Base-by-base conservation (phyloP, 1,140 invertebrate genomes). In the Neodiprion virginianus region DNA sequence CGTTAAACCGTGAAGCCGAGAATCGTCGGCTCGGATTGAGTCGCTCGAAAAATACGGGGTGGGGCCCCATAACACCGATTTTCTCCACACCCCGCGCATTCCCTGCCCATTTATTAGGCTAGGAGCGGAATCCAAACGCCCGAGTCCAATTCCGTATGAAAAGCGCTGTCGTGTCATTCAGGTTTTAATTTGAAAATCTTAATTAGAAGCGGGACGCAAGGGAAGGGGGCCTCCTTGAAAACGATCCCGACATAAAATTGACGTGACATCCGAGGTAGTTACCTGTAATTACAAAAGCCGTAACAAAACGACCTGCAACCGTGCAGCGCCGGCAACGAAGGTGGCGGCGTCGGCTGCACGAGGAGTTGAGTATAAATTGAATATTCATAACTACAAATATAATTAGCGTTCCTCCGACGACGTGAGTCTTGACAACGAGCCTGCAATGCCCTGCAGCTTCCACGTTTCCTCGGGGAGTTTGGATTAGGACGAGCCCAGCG, bases 361-460 rank as follows among this genome's bases (percentile, higher is more conserved):
- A 40, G 2, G 53, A 61, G 53, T 61, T 12, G 53, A 61, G 53
- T 11, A 61, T 61, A 61, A 61, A 61, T 61, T 61, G 53, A 61
- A 61, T 61, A 61, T 61, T 61, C 53, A 61, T 61, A 61, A 61
- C 53, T 61, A 61, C 53, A 61, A 61, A 61, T 61, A 61, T 61
- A 61, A 61, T 61, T 61, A 61, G 53, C 53, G 53, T 61, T 61
- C n/a, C 53, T 7, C 4, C n/a, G 4, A 40, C 28, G 53, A 40
- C 28, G 53, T 61, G n/a, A 61, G n/a, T 17, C n/a, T 12, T 61
- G 53, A 14, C 11, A 61, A 17, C 53, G 53, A 61, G n/a, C 11
- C 53, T 61, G 4, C n/a, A 40, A 40, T 61, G 28, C 28, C 28
- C 28, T 40, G 2, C 5, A 40, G 28, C 28, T 40, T 40, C 28